Base-by-base conservation (phyloP, 2,797 vertebrate genomes). In the Neosilurus mollespiculum region DNA sequence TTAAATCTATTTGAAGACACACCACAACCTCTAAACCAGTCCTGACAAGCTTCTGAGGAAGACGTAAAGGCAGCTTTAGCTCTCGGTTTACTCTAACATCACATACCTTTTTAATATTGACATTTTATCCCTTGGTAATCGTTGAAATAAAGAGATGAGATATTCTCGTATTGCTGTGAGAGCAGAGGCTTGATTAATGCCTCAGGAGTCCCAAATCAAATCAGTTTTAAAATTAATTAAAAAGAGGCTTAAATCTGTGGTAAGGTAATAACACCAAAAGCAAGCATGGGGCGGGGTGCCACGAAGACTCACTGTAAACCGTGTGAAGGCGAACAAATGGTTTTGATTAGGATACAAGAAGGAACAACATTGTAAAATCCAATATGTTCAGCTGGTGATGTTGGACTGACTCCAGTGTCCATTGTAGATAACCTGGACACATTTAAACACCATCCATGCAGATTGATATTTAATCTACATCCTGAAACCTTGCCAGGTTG, bases 351-450 rank as follows among this genome's bases (percentile, higher is more conserved):
- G 11, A 9, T 49, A 70, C 6, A 3, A 9, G 6, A 16, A 43
- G 8, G 9, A 3, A 14, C 12, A 49, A 51, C 1, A 43, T 11
- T 51, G 6, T 26, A 7, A 54, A 16, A 9, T 53, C 51, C 54
- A 11, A 54, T 73, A 26, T 53, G n/a, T 73, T 54, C 70, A 18
- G 51, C 51, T 54, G 70, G 70, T 73, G 26, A 4, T 75, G 71
- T 20, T 30, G 16, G 0, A 20, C 16, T 34, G 2, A 6, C 34
- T 34, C 18, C 2, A 1, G 0, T 12, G 15, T 30, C 0, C 0
- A 11, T 2, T 18, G 2, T 20, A 30, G 9, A 22, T 58, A 22
- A 34, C 26, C 3, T 58, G 15, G 53, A 58, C 30, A 58, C 4
- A 20, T 73, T 22, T 26, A 26, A 73, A 22, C 34, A 58, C 18